Evolutionary conservation across 2,888 invertebrate genomes (phyloP).

Genomic region (Meteorus colon): DNA sequence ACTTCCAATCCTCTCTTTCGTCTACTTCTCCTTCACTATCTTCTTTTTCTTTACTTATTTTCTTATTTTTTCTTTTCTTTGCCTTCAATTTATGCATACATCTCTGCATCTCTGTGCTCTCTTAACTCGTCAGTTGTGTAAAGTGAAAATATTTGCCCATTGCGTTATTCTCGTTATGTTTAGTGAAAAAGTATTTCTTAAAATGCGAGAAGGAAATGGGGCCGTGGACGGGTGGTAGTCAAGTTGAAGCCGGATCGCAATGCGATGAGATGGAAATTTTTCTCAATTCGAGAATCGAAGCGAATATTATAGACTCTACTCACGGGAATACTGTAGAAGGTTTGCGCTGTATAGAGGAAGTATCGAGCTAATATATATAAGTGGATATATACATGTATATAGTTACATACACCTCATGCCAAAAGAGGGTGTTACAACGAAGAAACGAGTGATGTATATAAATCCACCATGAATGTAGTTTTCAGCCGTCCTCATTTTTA

Average conservation of each 20-base stretch:
- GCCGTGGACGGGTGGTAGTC: not conserved
- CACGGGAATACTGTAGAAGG: not conserved
- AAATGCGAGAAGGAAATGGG: not conserved
- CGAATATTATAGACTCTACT: conserved; percentile 16
- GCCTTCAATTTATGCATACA: not conserved
- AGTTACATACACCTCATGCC: not conserved
- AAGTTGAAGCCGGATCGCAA: conserved; percentile 17
- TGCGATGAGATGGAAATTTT: conserved; percentile 25
- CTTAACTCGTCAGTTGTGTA: not conserved
- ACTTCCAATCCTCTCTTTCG: not conserved
- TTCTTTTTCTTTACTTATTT: not conserved
- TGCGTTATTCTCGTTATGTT: conserved; percentile 21
- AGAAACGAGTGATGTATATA: conserved; percentile 28
- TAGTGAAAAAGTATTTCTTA: conserved; percentile 14
- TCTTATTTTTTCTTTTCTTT: not conserved
- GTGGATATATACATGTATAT: not conserved
- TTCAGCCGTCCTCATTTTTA: not conserved
- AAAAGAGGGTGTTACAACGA: conserved; percentile 8
- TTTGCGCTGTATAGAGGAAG: not conserved
- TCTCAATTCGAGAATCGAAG: not conserved
- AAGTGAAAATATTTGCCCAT: conserved; percentile 33
- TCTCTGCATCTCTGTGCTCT: not conserved
- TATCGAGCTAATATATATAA: not conserved
- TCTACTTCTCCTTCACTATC: not conserved
- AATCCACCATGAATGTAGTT: conserved; percentile 26